Evolutionary conservation across 64 coral and sea anemone species (phyloP).

Genomic region (Stichodactyla mertensii): DNA sequence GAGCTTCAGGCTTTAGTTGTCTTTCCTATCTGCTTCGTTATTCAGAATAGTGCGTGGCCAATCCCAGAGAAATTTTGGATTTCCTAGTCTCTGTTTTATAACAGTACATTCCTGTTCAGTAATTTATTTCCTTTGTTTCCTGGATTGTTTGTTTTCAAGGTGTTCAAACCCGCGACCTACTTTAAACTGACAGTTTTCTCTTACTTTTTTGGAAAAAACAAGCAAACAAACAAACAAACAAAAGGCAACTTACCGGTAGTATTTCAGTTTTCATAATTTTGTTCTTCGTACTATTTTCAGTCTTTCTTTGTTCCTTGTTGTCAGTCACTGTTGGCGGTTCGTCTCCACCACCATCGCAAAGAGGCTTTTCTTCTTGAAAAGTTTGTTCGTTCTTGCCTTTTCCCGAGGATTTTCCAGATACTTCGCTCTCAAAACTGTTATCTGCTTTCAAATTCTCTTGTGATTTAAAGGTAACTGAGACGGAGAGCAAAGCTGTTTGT

Average conservation of each 20-base stretch:
- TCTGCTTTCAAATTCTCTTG: not conserved
- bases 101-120: no score
- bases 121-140: no score
- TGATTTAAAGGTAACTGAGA: constrained; percentile 21
- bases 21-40: no score
- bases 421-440: not conserved
- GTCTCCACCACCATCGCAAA: not conserved
- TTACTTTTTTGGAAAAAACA: not conserved
- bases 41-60: no score
- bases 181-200: not conserved
- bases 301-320: no score
- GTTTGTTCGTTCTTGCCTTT: not conserved
- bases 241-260: not conserved
- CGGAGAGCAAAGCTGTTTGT: not conserved
- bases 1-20: no score
- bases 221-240: not conserved
- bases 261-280: not conserved
- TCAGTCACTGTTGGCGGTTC: no score
- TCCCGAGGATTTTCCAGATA: not conserved
- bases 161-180: no score
- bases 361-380: not conserved
- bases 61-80: no score
- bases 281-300: no score
- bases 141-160: no score
- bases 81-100: no score